These are phyloP conservation scores for Zelleria hepariella DNA, from an alignment of 2,888 invertebrate species.

Conservation along the genomic window DNA sequence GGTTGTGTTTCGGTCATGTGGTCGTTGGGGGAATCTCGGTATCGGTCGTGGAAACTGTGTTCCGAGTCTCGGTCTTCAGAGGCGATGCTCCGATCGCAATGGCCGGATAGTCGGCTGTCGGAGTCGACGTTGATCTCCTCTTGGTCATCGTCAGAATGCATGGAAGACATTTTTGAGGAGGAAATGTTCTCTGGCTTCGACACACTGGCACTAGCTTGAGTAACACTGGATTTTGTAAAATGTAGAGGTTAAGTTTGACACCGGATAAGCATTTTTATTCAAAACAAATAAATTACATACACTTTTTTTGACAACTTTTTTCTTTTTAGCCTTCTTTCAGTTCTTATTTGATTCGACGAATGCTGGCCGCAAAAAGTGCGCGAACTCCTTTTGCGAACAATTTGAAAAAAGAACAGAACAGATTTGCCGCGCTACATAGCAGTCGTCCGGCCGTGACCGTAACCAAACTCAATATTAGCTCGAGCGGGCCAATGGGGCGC, in stretches of 20 bases:
- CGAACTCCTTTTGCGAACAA: slow-evolving; percentile 21
- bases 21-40: slow-evolving; percentile 61
- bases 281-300: not conserved
- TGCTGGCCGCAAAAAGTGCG: not conserved
- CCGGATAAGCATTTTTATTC: not conserved
- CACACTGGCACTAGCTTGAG: slow-evolving; percentile 37
- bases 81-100: slow-evolving; percentile 62
- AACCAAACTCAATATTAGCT: slow-evolving; percentile 55
- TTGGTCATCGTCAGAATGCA: slow-evolving; percentile 75
- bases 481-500: slow-evolving; percentile 58
- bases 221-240: not conserved
- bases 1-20: slow-evolving; percentile 66
- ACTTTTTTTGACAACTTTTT: not conserved
- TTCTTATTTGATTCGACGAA: not conserved
- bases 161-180: slow-evolving; percentile 52
- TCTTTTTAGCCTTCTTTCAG: not conserved
- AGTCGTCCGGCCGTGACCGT: slow-evolving; percentile 58
- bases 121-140: slow-evolving; percentile 79
- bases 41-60: slow-evolving; percentile 64
- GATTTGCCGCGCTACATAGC: slow-evolving; percentile 42
- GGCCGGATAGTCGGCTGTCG: slow-evolving; percentile 73
- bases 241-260: no score
- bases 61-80: slow-evolving; percentile 73
- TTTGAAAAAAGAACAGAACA: slow-evolving; percentile 30
- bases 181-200: slow-evolving; percentile 1